Conservation (phyloP, 2,113 vertebrate genomes). For the Siphamia tubifer region DNA sequence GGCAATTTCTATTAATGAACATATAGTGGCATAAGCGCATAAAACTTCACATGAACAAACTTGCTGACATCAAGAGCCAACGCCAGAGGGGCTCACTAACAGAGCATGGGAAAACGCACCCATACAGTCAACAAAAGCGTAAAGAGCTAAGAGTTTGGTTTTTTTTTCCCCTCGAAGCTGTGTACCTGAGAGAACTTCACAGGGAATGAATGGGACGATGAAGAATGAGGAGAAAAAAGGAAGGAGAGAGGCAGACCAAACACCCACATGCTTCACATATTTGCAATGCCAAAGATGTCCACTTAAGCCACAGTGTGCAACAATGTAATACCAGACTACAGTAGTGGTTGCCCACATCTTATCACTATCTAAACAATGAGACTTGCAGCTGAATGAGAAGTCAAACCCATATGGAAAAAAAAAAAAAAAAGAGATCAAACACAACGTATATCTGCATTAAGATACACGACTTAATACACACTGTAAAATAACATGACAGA, state of each 20-base stretch:
- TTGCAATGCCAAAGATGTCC: conserved; percentile 62
- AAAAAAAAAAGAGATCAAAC: conserved; percentile 9
- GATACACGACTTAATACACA: neutral
- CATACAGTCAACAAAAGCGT: neutral
- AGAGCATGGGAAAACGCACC: conserved; percentile 1
- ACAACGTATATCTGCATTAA: neutral
- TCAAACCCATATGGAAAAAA: conserved; percentile 33
- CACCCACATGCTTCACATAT: conserved; percentile 64
- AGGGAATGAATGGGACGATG: conserved; percentile 37
- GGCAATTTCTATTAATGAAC: conserved; percentile 12
- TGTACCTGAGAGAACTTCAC: conserved; percentile 46
- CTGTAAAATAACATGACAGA: neutral
- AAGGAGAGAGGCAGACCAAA: conserved; percentile 44
- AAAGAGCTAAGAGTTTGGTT: neutral
- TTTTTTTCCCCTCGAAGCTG: conserved; percentile 2
- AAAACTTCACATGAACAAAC: conserved; percentile 34
- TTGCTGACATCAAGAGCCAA: conserved; percentile 4
- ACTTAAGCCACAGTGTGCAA: conserved; percentile 38
- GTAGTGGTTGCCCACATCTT: conserved; percentile 41
- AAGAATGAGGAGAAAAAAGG: neutral
- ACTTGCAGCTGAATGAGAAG: conserved; percentile 21
- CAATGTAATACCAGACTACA: conserved; percentile 43
- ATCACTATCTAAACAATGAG: conserved; percentile 56
- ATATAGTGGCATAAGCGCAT: conserved; percentile 1
- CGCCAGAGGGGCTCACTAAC: neutral